Conservation (phyloP, 2,797 vertebrate species). For the Anas bahamensis region DNA sequence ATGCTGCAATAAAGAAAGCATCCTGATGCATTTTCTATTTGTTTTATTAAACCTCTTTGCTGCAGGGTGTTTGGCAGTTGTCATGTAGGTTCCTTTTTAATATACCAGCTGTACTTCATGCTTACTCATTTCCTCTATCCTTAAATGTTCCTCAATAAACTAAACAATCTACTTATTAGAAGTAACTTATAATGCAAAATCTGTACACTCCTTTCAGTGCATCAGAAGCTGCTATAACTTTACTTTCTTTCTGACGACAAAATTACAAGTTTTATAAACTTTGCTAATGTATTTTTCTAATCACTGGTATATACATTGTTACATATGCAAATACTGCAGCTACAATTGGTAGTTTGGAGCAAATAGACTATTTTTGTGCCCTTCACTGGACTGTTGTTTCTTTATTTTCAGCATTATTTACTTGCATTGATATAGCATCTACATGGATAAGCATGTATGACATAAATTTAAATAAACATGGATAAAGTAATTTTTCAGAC, state of each 20-base stretch:
- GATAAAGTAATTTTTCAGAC: not conserved
- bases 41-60: conserved; percentile 80
- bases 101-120: conserved; percentile 75
- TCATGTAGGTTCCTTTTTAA: conserved; percentile 76
- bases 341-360: not conserved
- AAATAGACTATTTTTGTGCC: not conserved
- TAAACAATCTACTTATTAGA: conserved; percentile 70
- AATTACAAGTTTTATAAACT: not conserved
- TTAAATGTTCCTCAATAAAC: conserved; percentile 76
- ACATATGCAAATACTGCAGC: rapidly evolving
- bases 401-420: not conserved
- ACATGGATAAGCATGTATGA: not conserved
- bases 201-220: not conserved
- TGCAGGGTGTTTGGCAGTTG: conserved; percentile 74
- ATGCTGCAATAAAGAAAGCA: conserved; percentile 75
- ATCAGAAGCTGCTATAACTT: not conserved
- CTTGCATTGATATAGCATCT: not conserved
- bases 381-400: not conserved
- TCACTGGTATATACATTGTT: not conserved
- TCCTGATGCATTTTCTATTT: conserved; percentile 78
- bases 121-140: conserved; percentile 79
- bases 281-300: not conserved
- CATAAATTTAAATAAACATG: not conserved
- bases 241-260: not conserved
- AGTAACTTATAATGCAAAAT: conserved; percentile 58